Evolutionary conservation across 2,888 invertebrate genomes (phyloP).

Genomic region (Amphipoea oculea): DNA sequence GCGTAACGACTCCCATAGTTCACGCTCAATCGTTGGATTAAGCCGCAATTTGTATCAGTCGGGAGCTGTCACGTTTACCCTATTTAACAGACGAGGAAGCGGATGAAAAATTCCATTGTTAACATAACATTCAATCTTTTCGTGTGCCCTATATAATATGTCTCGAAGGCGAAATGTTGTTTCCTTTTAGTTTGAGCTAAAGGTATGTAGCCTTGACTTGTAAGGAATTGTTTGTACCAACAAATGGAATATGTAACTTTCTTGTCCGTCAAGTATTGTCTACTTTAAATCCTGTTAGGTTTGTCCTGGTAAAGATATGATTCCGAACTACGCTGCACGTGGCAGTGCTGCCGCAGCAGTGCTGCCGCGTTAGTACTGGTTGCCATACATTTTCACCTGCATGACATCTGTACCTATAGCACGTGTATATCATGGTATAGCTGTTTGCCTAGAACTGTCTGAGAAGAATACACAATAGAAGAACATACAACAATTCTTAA

Average conservation of each 20-base stretch:
- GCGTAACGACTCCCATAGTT: conserved; percentile 86
- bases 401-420: neutral
- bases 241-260: neutral
- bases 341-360: too few relatives aligned
- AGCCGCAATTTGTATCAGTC: conserved; percentile 84
- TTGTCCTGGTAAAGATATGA: neutral
- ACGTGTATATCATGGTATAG: neutral
- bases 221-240: neutral
- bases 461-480: neutral
- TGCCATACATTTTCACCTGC: too few relatives aligned
- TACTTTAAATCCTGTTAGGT: neutral
- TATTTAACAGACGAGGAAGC: conserved; percentile 75
- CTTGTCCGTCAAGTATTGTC: neutral
- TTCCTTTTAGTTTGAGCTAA: conserved; percentile 22
- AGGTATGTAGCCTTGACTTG: neutral
- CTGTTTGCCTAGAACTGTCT: neutral
- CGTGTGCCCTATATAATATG: conserved; percentile 33
- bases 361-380: too few relatives aligned
- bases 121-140: conserved; percentile 72
- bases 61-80: conserved; percentile 79
- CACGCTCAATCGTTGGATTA: conserved; percentile 87
- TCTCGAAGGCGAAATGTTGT: conserved; percentile 27
- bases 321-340: too few relatives aligned
- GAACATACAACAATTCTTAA: too few relatives aligned
- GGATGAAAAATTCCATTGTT: conserved; percentile 75